Evolutionary conservation across 2,113 vertebrate species (phyloP), one percentile per base, ranked within the genome.

Genomic region (Pollimyrus isidori): DNA sequence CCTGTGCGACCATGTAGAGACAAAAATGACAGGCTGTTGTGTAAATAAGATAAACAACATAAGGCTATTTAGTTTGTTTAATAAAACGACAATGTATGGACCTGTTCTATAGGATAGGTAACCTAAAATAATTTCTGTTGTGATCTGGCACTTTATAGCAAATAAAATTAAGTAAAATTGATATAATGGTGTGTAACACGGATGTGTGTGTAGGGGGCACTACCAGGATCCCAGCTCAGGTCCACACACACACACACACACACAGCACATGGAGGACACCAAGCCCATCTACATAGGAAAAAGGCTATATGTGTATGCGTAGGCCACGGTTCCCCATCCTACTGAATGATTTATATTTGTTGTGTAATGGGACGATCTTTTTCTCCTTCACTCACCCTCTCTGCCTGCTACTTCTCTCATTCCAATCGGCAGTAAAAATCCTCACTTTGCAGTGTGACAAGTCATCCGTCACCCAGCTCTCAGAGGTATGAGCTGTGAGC

Each of bases 341-440:
- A 17, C 87, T 50, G 39, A 88, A 90, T 90, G 89, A 88, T 90
- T 90, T 83, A 90, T 87, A 87, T 88, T 88, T 83, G 87, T 69
- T 30, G 87, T 53, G 87, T 88, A 90, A 90, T 90, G 87, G 89
- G 56, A 50, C 89, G 83, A 88, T 90, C 87, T 87, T 86, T 87
- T 87, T 76, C 86, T 35, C 50, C 65, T 56, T 46, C 50, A 30
- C 26, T 87, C 85, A 53, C 85, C 85, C 85, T 53, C 26, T 87
- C 85, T 56, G 62, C 52, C 80, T 48, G 52, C 76, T 56, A 49
- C 76, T 89, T 83, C 49, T 83, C 49, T 88, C 87, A 73, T 88
- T 82, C 88, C 89, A 87, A 90, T 90, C 89, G 73, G 89, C 89
- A 90, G 69, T 90, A 87, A 90, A 90, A 87, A 42, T 80, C 86